A percentile compares a stretch with the other conserved stretches of the same genome.
Evolutionary conservation across 1,140 invertebrate species (phyloP).

Genomic region (Sweltsa coloradensis): DNA sequence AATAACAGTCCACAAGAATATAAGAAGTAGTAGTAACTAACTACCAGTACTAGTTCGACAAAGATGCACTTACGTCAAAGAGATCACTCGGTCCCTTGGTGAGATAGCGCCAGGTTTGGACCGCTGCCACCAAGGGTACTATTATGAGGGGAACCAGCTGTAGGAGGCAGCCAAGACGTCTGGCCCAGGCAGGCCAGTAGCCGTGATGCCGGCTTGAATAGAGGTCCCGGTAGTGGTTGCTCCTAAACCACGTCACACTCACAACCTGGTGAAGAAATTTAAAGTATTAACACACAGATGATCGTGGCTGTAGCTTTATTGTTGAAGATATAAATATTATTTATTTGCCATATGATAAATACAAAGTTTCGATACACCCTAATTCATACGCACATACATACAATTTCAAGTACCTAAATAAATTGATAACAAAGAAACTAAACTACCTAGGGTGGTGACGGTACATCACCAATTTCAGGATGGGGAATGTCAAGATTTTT

Average conservation of each 20-base stretch:
- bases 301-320: too few species aligned
- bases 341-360: too few species aligned
- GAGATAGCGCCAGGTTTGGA: constrained; percentile 73
- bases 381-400: too few species aligned
- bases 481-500: too few species aligned
- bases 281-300: constrained; percentile 4
- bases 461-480: too few species aligned
- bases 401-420: too few species aligned
- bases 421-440: too few species aligned
- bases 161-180: constrained; percentile 62
- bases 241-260: constrained; percentile 63
- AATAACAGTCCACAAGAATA: too few species aligned
- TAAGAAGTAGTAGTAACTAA: constrained; percentile 13
- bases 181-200: constrained; percentile 64
- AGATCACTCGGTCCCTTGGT: constrained; percentile 72
- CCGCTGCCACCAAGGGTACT: constrained; percentile 61
- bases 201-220: constrained; percentile 51
- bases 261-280: constrained; percentile 42
- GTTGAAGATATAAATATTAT: too few species aligned
- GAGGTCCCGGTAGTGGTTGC: constrained; percentile 55
- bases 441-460: too few species aligned
- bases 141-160: constrained; percentile 64
- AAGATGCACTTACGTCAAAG: constrained; percentile 54
- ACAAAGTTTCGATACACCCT: too few species aligned
- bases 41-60: constrained; percentile 13